These are phyloP conservation scores for Aspiorhynchus laticeps DNA, from an alignment of 2,113 vertebrate genomes.

Conservation along the genomic window DNA sequence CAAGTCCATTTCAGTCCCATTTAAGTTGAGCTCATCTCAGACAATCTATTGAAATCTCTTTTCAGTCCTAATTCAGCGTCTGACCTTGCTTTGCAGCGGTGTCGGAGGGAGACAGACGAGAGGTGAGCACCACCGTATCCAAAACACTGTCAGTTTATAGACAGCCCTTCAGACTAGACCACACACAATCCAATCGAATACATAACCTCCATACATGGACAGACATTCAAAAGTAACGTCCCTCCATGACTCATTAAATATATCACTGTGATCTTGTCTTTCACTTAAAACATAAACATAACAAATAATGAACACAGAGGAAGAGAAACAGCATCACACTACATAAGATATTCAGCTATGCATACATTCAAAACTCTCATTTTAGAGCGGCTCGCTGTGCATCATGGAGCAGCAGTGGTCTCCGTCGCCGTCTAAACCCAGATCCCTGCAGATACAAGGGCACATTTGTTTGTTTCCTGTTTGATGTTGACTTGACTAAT, in stretches of 20 bases:
- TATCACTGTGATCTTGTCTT: neutral
- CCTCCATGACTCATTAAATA: neutral
- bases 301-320: neutral
- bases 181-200: conserved; percentile 34
- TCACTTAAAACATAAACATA: conserved; percentile 23
- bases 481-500: conserved; percentile 44
- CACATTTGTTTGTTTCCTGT: conserved; percentile 30
- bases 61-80: conserved; percentile 34
- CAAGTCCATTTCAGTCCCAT: conserved; percentile 33
- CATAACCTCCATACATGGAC: conserved; percentile 20
- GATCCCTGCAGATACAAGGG: conserved; percentile 37
- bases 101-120: neutral
- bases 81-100: neutral
- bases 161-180: conserved; percentile 38
- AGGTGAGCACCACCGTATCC: neutral
- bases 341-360: conserved; percentile 10
- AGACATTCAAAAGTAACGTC: conserved; percentile 10
- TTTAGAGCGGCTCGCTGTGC: neutral
- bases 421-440: neutral
- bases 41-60: conserved; percentile 32
- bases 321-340: neutral
- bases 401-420: neutral
- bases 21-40: conserved; percentile 23
- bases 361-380: neutral
- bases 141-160: conserved; percentile 27